Evolutionary conservation across 2,888 invertebrate genomes (phyloP).

Genomic region (Morinoia aosen): DNA sequence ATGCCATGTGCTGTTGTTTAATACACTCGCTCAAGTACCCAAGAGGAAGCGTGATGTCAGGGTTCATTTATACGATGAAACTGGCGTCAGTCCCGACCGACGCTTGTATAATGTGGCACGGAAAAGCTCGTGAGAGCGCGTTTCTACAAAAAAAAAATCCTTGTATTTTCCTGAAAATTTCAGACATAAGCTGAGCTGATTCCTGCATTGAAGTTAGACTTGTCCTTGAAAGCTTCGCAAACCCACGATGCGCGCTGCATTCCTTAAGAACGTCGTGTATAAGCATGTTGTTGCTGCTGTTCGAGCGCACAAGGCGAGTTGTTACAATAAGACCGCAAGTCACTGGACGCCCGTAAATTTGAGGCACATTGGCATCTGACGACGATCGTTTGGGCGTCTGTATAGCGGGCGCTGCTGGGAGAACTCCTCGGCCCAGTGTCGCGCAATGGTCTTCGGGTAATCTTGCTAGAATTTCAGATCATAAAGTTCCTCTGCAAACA

Average conservation of each 20-base stretch:
- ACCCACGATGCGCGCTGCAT: neutral
- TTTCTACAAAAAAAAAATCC: neutral
- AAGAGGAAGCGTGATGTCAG: neutral
- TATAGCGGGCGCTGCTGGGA: neutral
- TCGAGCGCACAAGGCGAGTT: neutral
- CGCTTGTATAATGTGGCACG: neutral
- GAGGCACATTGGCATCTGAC: neutral
- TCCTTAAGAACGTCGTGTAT: neutral
- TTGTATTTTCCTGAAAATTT: neutral
- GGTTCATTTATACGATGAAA: too few species aligned
- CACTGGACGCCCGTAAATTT: slow-evolving; percentile 15
- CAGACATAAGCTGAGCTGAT: neutral
- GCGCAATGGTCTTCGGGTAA: neutral
- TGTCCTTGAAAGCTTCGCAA: neutral
- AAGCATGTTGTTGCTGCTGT: neutral
- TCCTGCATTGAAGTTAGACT: neutral
- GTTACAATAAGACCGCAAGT: slow-evolving; percentile 24
- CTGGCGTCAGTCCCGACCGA: neutral
- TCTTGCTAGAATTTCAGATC: slow-evolving; percentile 36
- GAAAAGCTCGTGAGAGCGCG: neutral
- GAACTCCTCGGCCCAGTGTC: neutral
- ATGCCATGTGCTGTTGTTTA: too few species aligned
- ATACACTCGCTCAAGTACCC: neutral
- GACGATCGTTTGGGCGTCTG: neutral
- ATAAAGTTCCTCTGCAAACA: slow-evolving; percentile 34